Evolutionary conservation across 2,888 invertebrate species (phyloP).

Genomic region (Dendrolimus pini): DNA sequence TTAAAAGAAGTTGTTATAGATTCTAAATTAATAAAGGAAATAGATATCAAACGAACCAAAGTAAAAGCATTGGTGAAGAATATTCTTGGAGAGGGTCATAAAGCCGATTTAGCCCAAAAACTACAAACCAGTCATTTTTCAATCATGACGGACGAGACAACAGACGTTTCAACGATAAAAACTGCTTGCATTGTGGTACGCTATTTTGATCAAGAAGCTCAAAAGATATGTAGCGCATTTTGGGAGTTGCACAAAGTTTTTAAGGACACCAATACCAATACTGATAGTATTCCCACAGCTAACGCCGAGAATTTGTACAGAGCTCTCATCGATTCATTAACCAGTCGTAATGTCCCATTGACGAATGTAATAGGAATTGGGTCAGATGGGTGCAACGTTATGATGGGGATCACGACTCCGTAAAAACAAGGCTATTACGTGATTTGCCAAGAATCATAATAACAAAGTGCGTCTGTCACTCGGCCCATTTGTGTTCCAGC

Average conservation of each 20-base stretch:
- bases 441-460: conserved; percentile 25
- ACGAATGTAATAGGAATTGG: conserved; percentile 25
- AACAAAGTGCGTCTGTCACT: conserved; percentile 32
- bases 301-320: conserved; percentile 8
- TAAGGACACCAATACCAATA: neutral
- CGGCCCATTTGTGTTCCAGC: conserved; percentile 26
- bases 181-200: too few species aligned
- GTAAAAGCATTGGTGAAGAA: too few species aligned
- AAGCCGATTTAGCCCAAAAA: too few species aligned
- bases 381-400: conserved; percentile 29
- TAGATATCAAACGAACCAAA: too few species aligned
- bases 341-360: conserved; percentile 5
- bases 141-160: too few species aligned
- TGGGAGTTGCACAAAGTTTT: neutral
- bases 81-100: too few species aligned
- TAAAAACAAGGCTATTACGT: conserved; percentile 18
- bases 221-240: too few species aligned
- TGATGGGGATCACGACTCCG: conserved; percentile 29
- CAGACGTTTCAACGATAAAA: too few species aligned
- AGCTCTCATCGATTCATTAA: conserved; percentile 8
- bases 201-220: too few species aligned
- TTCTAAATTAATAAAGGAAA: too few species aligned
- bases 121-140: too few species aligned
- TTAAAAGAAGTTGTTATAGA: too few species aligned
- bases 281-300: conserved; percentile 4